Conservation (phyloP, 2,888 invertebrate species). For the Lepidochitona cinerea region DNA sequence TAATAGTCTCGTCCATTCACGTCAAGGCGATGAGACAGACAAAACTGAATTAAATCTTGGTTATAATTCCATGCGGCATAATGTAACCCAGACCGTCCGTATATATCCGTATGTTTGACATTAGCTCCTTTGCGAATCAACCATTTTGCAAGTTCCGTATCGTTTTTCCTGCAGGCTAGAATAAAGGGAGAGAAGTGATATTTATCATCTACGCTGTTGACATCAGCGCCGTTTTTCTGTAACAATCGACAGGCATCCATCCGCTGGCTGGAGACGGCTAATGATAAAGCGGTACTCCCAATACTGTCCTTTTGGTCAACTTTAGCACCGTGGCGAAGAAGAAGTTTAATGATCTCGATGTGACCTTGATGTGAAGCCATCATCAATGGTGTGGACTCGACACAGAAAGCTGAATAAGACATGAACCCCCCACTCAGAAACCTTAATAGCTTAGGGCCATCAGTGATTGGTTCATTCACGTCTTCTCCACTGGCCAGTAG, state of each 20-base stretch:
- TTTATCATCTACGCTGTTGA: slow-evolving; percentile 38
- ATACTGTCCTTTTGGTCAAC: slow-evolving; percentile 16
- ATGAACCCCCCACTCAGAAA: not conserved
- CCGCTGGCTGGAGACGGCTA: slow-evolving; percentile 14
- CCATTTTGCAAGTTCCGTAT: slow-evolving; percentile 19
- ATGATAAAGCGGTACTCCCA: slow-evolving; percentile 14
- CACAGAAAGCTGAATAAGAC: slow-evolving; percentile 11
- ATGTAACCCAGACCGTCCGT: slow-evolving; percentile 25
- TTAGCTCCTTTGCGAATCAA: slow-evolving; percentile 17
- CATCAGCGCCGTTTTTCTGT: slow-evolving; percentile 36
- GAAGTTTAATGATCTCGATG: slow-evolving; percentile 7
- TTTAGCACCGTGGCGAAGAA: slow-evolving; percentile 13
- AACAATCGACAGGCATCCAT: slow-evolving; percentile 24
- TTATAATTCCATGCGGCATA: slow-evolving; percentile 35
- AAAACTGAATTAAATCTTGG: slow-evolving; percentile 12
- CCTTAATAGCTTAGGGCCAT: slow-evolving; percentile 16
- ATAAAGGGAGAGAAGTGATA: slow-evolving; percentile 49
- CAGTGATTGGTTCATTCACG: slow-evolving; percentile 9
- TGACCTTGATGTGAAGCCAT: slow-evolving; percentile 16
- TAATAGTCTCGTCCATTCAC: slow-evolving; percentile 22
- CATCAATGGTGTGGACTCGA: slow-evolving; percentile 23
- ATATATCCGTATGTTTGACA: slow-evolving; percentile 13
- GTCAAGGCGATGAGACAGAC: slow-evolving; percentile 5
- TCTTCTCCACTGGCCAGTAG: slow-evolving; percentile 18
- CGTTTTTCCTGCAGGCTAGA: slow-evolving; percentile 34